A percentile compares a stretch with the other conserved stretches of the same genome.
Evolutionary conservation across 2,888 invertebrate genomes (phyloP).

Genomic region (Alviniconcha strummeri): DNA sequence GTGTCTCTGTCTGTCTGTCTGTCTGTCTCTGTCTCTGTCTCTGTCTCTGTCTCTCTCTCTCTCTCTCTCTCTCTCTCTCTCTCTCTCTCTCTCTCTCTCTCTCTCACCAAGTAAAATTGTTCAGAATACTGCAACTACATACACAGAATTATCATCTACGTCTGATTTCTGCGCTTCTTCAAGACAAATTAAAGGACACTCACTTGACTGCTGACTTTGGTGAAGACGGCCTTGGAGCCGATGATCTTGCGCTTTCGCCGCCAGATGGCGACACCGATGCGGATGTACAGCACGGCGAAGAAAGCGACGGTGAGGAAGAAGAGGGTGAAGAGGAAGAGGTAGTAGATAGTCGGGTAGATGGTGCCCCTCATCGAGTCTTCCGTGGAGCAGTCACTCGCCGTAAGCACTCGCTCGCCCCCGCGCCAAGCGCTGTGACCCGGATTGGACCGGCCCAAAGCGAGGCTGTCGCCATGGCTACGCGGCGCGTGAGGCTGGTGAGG

Average conservation of each 20-base stretch:
- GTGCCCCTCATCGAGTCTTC: constrained; percentile 60
- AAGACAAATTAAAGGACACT: background rate
- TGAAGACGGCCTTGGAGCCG: constrained; percentile 46
- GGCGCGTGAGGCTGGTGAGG: background rate
- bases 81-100: no score
- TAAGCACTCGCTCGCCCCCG: background rate
- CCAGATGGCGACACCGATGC: constrained; percentile 62
- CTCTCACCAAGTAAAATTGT: no score
- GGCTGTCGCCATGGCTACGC: background rate
- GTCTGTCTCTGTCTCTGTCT: no score
- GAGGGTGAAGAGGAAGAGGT: constrained; percentile 61
- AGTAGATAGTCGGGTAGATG: constrained; percentile 62
- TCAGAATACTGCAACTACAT: no score
- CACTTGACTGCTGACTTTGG: constrained; percentile 32
- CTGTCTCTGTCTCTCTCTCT: no score
- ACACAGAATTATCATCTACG: no score
- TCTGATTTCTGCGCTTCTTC: no score
- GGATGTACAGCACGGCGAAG: constrained; percentile 61
- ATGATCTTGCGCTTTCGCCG: constrained; percentile 56
- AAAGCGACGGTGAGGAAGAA: constrained; percentile 59
- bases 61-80: no score
- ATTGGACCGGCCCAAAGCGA: background rate
- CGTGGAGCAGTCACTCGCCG: constrained; percentile 62
- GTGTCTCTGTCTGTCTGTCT: no score
- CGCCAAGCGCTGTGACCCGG: background rate